Evolutionary conservation across 2,888 invertebrate genomes (phyloP).

Genomic region (Ophion ventricosus): DNA sequence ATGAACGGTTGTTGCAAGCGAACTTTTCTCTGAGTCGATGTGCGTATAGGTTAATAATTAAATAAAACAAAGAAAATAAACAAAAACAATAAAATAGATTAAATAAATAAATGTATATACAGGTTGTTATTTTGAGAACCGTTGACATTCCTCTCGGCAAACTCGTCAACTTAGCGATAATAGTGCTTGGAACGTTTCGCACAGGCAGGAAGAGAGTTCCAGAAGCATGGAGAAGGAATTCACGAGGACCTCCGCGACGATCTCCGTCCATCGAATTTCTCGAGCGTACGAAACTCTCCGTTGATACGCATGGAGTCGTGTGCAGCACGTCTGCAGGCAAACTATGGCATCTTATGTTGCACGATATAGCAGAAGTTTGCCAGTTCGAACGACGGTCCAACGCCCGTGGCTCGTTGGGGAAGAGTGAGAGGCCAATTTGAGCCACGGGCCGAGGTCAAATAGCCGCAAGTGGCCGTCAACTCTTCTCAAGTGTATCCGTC

Average conservation of each 20-base stretch:
- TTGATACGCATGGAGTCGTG: conserved; percentile 33
- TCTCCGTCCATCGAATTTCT: conserved; percentile 56
- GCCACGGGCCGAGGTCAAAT: conserved; percentile 73
- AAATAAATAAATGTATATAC: conserved; percentile 9
- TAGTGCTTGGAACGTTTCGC: conserved; percentile 45
- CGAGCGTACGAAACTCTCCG: conserved; percentile 50
- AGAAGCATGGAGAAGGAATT: conserved; percentile 36
- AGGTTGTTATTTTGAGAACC: conserved; percentile 6
- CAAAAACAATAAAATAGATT: too few relatives aligned
- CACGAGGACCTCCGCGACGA: conserved; percentile 13
- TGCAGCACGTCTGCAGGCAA: conserved; percentile 30
- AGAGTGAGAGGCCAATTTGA: conserved; percentile 73
- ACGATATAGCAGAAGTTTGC: conserved; percentile 55
- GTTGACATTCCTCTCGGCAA: conserved; percentile 29
- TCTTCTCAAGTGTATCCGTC: conserved; percentile 13
- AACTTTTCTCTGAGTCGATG: too few relatives aligned
- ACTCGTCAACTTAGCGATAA: conserved; percentile 62
- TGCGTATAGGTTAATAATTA: too few relatives aligned
- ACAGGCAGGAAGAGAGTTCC: conserved; percentile 51
- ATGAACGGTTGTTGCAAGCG: too few relatives aligned
- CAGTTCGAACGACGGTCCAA: conserved; percentile 47
- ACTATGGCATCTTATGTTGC: conserved; percentile 46
- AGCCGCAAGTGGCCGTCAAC: conserved; percentile 75
- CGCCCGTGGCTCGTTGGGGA: conserved; percentile 56
- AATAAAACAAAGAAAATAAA: too few relatives aligned